Percentiles rank a stretch among this genome's conserved stretches.
Conservation (phyloP, 1,140 invertebrate genomes). For the Scaptomyza graminum region DNA sequence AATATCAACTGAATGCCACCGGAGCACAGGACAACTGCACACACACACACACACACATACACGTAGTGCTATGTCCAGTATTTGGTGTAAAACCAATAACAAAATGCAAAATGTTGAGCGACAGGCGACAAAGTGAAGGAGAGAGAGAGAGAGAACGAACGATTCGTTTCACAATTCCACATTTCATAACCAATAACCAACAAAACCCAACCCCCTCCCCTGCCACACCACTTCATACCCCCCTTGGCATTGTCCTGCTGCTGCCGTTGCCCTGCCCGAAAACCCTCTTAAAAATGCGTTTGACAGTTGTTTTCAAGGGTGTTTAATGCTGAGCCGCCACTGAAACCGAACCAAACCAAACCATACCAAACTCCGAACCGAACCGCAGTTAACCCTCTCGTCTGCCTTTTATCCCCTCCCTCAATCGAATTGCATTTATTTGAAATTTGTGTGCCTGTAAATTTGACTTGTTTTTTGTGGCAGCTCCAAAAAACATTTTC, state of each 20-base stretch:
- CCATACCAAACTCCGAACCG: slow-evolving; percentile 7
- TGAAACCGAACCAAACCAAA: slow-evolving; percentile 12
- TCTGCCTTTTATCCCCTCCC: not conserved
- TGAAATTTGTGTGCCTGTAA: slow-evolving; percentile 3
- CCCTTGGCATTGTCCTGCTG: not conserved
- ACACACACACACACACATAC: not conserved
- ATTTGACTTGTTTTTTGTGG: not conserved
- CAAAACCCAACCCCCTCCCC: not conserved
- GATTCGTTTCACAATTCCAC: slow-evolving; percentile 1
- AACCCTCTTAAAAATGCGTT: slow-evolving; percentile 64
- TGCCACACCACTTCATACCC: not conserved
- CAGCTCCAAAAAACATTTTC: not conserved
- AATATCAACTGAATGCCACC: slow-evolving; percentile 11
- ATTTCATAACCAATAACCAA: slow-evolving; percentile 14
- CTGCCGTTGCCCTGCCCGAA: slow-evolving; percentile 33
- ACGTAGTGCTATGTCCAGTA: not conserved
- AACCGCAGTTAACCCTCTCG: not conserved
- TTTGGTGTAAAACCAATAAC: slow-evolving; percentile 55
- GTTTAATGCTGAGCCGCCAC: slow-evolving; percentile 53
- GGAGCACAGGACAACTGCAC: slow-evolving; percentile 8
- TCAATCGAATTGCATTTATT: slow-evolving; percentile 12
- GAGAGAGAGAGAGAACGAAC: not conserved
- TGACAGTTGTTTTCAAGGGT: slow-evolving; percentile 77
- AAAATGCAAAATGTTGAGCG: slow-evolving; percentile 26
- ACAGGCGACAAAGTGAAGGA: slow-evolving; percentile 3